These are phyloP conservation scores for Hylaea fasciaria DNA, from an alignment of 2,888 invertebrate species.

Conservation along the genomic window DNA sequence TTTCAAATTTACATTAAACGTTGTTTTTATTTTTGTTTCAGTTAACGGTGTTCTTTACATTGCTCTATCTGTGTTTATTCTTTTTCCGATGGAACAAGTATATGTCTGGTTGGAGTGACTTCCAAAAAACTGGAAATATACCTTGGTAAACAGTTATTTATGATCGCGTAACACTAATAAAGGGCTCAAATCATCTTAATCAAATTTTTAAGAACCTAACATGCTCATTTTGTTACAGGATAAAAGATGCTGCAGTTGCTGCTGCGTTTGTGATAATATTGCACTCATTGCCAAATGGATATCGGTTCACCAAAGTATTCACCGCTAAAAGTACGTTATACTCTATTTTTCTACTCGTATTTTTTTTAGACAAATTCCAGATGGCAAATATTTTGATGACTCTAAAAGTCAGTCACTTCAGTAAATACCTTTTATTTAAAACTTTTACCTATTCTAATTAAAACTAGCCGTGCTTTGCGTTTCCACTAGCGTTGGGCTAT, in stretches of 20 bases:
- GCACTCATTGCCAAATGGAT: constrained; percentile 58
- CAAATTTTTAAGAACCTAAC: background rate
- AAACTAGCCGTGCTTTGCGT: no score
- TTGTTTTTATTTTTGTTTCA: constrained; percentile 44
- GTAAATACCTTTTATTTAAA: no score
- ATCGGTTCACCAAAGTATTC: constrained; percentile 46
- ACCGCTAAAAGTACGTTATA: constrained; percentile 56
- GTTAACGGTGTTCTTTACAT: constrained; percentile 50
- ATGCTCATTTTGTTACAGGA: constrained; percentile 48
- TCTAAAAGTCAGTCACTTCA: no score
- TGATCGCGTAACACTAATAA: no score
- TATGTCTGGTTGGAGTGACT: constrained; percentile 25
- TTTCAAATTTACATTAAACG: background rate
- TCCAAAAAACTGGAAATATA: constrained; percentile 28
- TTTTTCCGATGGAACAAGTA: constrained; percentile 54
- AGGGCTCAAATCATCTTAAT: no score
- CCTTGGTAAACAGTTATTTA: constrained; percentile 45
- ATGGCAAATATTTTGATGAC: no score
- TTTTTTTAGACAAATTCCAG: no score
- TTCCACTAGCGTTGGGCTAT: no score
- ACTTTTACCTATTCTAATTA: no score
- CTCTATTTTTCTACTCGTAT: no score
- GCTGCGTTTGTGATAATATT: constrained; percentile 57
- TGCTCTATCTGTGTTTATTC: constrained; percentile 37
- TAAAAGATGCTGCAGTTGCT: constrained; percentile 62